phyloP scores from a whole-genome alignment of 2,888 invertebrate genomes.

The Tachina grossa region DNA sequence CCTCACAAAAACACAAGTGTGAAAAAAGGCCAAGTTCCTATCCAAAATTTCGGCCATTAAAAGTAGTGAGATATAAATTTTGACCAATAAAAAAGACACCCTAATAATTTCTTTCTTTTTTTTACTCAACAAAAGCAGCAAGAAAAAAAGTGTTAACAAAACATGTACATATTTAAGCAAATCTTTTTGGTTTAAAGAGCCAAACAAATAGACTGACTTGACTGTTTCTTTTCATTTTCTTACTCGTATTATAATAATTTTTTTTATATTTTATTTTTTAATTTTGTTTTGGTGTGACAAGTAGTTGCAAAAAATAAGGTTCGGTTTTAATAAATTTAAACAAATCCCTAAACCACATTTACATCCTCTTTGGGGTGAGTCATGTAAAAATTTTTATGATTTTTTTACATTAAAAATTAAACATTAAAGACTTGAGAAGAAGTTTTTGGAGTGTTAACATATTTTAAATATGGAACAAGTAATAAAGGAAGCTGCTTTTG shows the following conservation, averaged over 20 bases:
- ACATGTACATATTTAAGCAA: conserved; percentile 63
- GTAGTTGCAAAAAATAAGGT: conserved; percentile 57
- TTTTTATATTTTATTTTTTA: conserved; percentile 28
- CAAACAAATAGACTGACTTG: conserved; percentile 55
- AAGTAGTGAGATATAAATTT: too few relatives aligned
- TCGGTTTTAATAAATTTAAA: conserved; percentile 61
- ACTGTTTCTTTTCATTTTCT: conserved; percentile 50
- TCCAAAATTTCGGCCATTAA: too few relatives aligned
- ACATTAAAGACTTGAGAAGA: background rate
- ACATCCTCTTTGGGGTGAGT: conserved; percentile 62
- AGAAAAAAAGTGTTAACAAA: conserved; percentile 66
- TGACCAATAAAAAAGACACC: too few relatives aligned
- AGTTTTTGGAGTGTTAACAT: too few relatives aligned
- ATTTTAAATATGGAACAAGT: too few relatives aligned
- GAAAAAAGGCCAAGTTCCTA: too few relatives aligned
- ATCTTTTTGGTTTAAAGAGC: conserved; percentile 59
- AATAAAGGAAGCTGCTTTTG: too few relatives aligned
- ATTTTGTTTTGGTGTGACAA: conserved; percentile 22
- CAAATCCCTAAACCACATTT: conserved; percentile 51
- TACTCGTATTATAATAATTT: conserved; percentile 65
- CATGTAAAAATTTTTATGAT: conserved; percentile 36
- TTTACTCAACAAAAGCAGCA: too few relatives aligned
- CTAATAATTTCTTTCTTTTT: too few relatives aligned
- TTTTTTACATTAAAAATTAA: background rate
- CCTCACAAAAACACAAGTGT: too few relatives aligned